Evolutionary conservation across 1,140 invertebrate species (phyloP), one percentile per base, ranked within the genome.

Genomic region (Bombus waltoni): DNA sequence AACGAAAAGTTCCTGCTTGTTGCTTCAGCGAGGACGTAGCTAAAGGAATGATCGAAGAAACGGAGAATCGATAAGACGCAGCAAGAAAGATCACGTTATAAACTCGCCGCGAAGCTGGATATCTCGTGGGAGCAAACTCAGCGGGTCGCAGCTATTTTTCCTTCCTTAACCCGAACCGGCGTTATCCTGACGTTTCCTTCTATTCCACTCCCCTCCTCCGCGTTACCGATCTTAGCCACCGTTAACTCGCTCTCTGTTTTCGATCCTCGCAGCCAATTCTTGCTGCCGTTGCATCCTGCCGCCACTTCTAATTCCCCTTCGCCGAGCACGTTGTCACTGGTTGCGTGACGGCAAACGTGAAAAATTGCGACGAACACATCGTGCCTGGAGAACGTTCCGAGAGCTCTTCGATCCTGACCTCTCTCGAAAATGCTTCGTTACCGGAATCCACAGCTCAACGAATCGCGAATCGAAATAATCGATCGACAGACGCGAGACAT

Each of bases 61-160:
- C 85, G 53, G 70, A 86, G 70, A 86, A 90, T 90, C 89, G 89
- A 90, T 87, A 89, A 86, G 78, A 84, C 62, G 35, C 81, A 77
- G 65, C 38, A 42, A 44, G 42, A 47, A 71, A 85, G 81, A 90
- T 88, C 77, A 65, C 83, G 73, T 86, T 90, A 85, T 81, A 81
- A 81, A 68, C 76, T 72, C 66, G 32, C 38, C 62, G 53, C 44
- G 57, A 59, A 88, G 53, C 68, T 57, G 42, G 87, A 90, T 91
- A 91, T 91, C 89, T 74, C 84, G 59, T 72, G 87, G 82, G 83
- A 88, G 90, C 88, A 89, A 90, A 90, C 90, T 91, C 90, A 90
- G 89, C 89, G 76, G 68, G 78, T 89, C 83, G 66, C 47, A 53
- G 84, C 87, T 89, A 91, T 91, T 91, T 92, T 90, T 91, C 89